phyloP scores from a whole-genome alignment of 2,797 vertebrate genomes.

The Halcyon leucocephala region DNA sequence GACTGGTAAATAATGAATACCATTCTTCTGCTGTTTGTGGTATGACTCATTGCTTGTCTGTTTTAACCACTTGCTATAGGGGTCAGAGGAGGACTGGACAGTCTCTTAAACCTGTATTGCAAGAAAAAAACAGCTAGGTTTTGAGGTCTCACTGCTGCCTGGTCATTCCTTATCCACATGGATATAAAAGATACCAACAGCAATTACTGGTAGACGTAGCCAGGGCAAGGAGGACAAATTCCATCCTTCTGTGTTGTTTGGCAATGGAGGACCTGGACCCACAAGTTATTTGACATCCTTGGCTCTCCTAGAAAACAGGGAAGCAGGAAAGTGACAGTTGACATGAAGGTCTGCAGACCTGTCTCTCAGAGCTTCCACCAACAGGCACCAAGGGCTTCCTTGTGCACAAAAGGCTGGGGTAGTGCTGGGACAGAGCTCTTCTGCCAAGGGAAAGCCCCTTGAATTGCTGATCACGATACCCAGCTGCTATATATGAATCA shows the following conservation, averaged over 20 bases:
- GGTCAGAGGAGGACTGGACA: background rate
- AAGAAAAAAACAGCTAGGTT: background rate
- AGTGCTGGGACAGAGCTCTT: background rate
- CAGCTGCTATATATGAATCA: fast-evolving
- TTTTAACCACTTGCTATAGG: background rate
- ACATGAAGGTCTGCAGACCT: background rate
- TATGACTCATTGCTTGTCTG: constrained; percentile 20
- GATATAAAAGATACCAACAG: background rate
- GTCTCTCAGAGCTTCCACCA: background rate
- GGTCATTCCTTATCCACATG: background rate
- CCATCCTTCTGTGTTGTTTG: background rate
- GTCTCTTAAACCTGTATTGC: background rate
- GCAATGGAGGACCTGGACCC: background rate
- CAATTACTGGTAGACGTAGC: background rate
- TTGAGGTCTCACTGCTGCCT: background rate
- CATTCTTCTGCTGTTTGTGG: background rate
- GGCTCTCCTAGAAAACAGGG: background rate
- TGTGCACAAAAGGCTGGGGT: fast-evolving
- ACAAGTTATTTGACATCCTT: background rate
- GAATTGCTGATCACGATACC: too few species aligned
- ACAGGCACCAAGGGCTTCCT: background rate
- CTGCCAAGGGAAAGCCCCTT: background rate
- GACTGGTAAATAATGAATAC: constrained; percentile 50
- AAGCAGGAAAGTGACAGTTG: background rate
- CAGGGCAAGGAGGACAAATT: background rate